Evolutionary conservation across 2,113 vertebrate genomes (phyloP).

Genomic region (Dasypus novemcinctus): DNA sequence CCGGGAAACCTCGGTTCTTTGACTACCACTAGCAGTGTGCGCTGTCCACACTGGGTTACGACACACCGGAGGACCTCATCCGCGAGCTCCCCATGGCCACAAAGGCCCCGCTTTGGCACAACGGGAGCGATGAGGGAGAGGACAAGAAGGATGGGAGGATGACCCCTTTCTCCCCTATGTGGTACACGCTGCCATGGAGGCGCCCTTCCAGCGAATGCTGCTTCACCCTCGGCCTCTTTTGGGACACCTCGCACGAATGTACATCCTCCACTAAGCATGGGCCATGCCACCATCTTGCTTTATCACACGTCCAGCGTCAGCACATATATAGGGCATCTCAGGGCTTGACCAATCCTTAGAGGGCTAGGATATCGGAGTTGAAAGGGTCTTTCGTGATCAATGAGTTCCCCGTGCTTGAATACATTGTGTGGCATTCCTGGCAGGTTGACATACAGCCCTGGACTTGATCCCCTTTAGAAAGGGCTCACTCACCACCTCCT

Average conservation of each 20-base stretch:
- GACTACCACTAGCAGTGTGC: neutral
- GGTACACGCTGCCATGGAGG: rapidly evolving
- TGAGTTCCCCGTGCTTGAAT: neutral
- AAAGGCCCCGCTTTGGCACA: neutral
- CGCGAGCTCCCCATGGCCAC: neutral
- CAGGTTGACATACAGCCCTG: neutral
- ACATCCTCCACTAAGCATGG: neutral
- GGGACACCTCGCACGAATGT: rapidly evolving
- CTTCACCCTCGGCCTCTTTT: neutral
- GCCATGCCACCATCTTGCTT: neutral
- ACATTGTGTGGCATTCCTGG: neutral
- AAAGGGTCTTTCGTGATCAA: neutral
- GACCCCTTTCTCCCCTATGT: rapidly evolving
- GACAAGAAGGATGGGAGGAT: neutral
- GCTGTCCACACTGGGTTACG: neutral
- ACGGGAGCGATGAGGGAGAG: neutral
- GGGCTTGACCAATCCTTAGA: neutral
- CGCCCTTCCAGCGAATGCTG: neutral
- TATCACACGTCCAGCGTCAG: neutral
- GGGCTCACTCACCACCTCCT: neutral
- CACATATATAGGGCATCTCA: neutral
- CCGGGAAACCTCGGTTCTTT: neutral
- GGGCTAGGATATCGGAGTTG: neutral
- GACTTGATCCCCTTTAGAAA: neutral
- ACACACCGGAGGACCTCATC: neutral